Base-by-base conservation (phyloP, 1,140 invertebrate species). In the Drosophila ambigua region DNA sequence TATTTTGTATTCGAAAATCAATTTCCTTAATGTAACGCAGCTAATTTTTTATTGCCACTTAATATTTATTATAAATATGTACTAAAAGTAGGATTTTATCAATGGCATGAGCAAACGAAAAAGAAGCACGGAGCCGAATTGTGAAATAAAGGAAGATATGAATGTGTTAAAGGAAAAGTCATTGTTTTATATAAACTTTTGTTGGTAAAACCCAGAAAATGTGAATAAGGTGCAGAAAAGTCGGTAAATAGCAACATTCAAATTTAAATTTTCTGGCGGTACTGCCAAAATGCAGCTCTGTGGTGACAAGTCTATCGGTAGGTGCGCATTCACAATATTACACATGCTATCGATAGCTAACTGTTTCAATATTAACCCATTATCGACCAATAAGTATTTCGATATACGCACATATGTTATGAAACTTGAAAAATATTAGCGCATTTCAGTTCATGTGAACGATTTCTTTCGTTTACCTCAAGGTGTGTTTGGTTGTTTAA, bases 131-230 rank as follows among this genome's bases (percentile, higher is more conserved):
- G 31, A 59, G 66, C 51, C 66, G 62, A 82, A 72, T 43, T 55
- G 65, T 75, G 50, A 79, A 87, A 87, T 87, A 87, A 87, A 87
- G 55, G 45, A 75, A 75, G 51, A 68, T 28, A 57, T 87, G 82
- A 87, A 79, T 87, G 83, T 74, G 74, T 76, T 39, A 61, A 79
- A 64, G 39, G 49, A 71, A 69, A 28, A 5, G 1, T 7, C 35
- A 35, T 45, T 8, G 39, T 76, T 61, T 61, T 35, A n/a, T 28
- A 35, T 52, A 0, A 1, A 16, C 20, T 20, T 39, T 5, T 24
- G 6, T 39, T 20, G 7, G 0, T 2, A 13, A 16, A 44, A 1
- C 1, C 1, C 3, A 11, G 0, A 13, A 20, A 20, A 20, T 20
- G 2, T 20, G 20, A 20, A 20, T 2, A 5, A 8, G 8, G n/a